Percentiles rank a stretch among this genome's conserved stretches.
These are phyloP conservation scores for Varanus salvator DNA, from an alignment of 2,113 vertebrate species.

Conservation along the genomic window DNA sequence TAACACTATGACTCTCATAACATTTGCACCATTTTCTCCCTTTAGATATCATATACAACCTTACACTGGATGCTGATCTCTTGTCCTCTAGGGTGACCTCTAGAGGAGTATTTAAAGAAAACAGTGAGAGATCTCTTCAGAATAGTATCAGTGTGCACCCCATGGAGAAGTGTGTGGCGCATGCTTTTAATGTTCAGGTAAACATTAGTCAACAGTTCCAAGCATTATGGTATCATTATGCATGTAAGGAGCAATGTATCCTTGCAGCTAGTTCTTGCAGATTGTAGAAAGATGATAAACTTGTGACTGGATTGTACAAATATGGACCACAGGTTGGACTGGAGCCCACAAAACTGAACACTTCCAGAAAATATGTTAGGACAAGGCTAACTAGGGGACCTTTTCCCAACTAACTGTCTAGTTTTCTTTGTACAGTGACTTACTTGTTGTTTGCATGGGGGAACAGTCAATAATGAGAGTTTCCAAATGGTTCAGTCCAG, in stretches of 20 bases:
- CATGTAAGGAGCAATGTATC: background rate
- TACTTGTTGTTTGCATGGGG: background rate
- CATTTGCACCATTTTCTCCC: constrained; percentile 6
- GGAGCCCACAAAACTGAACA: background rate
- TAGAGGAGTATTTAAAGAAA: constrained; percentile 87
- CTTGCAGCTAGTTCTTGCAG: no score
- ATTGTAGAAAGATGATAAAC: background rate
- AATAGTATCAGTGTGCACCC: constrained; percentile 68
- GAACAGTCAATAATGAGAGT: background rate
- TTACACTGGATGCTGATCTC: constrained; percentile 88
- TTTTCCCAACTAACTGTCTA: background rate
- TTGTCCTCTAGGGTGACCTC: constrained; percentile 85
- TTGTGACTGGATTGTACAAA: background rate
- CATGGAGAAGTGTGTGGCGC: constrained; percentile 70
- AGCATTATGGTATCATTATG: background rate
- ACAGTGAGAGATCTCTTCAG: constrained; percentile 82
- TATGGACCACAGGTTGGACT: no score
- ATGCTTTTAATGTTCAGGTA: constrained; percentile 87
- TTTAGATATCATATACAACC: constrained; percentile 82
- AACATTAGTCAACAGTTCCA: constrained; percentile 12
- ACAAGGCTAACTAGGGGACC: background rate
- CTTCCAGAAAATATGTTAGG: background rate
- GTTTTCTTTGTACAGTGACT: background rate
- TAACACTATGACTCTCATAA: background rate
- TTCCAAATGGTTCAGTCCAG: background rate